Percentiles rank a stretch among this genome's conserved stretches.
Evolutionary conservation across 2,113 vertebrate genomes (phyloP).

Genomic region (Phoxinus phoxinus): DNA sequence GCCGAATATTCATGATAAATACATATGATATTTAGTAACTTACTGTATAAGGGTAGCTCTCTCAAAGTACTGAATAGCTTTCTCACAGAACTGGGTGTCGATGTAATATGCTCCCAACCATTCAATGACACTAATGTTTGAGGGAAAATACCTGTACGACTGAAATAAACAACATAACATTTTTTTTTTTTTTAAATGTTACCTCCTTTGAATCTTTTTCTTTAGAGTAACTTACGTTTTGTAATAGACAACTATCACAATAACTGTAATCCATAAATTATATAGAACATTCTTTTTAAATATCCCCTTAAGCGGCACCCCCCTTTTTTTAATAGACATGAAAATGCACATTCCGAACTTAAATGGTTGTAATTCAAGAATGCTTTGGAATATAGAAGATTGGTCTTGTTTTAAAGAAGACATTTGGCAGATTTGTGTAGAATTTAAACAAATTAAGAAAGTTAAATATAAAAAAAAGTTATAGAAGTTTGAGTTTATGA

Average conservation of each 20-base stretch:
- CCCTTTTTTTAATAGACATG: no score
- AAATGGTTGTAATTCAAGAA: no score
- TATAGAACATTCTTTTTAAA: neutral
- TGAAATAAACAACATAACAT: slow-evolving; percentile 61
- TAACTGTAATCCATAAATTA: no score
- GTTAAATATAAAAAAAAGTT: no score
- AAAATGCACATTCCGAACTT: no score
- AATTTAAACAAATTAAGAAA: no score
- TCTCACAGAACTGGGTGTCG: slow-evolving; percentile 96
- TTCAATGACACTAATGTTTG: slow-evolving; percentile 94
- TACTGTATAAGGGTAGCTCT: slow-evolving; percentile 97
- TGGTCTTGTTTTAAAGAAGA: no score
- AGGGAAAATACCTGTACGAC: slow-evolving; percentile 95
- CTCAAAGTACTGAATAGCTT: slow-evolving; percentile 98
- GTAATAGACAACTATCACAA: no score
- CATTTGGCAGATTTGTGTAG: no score
- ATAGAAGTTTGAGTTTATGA: no score
- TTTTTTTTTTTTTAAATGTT: neutral
- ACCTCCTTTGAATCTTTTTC: neutral
- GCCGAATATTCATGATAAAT: neutral
- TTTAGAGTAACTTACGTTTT: neutral
- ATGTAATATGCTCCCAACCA: slow-evolving; percentile 97
- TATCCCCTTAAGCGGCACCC: no score
- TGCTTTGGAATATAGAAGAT: no score
- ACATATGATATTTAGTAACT: slow-evolving; percentile 68